Evolutionary conservation across 2,113 vertebrate genomes (phyloP), one percentile per base, ranked within the genome.

Genomic region (Seriola rivoliana): DNA sequence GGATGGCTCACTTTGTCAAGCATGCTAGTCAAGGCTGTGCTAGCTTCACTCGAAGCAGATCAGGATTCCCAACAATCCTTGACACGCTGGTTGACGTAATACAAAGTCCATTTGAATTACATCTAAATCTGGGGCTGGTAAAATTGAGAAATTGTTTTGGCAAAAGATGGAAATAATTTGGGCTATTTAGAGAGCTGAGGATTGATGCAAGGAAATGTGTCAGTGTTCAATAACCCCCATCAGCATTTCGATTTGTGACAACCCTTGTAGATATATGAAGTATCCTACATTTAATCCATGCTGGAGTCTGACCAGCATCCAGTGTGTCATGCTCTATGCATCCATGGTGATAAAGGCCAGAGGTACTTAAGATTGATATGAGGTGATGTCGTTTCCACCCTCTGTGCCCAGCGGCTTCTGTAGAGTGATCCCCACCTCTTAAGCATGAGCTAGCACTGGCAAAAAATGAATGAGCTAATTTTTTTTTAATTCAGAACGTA

Each of bases 1-100:
- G 89, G 84, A 86, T 88, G 88, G 87, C 88, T 91, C 86, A 87
- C 78, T 91, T 79, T 86, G 86, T 89, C 85, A 90, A 88, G 89
- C 90, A 88, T 82, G 88, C 85, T 88, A 82, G 87, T 93, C 89
- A 89, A 91, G 85, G 89, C 87, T 88, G 78, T 11, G 55, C 81
- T 77, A 91, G 90, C 83, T 85, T 88, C 80, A 71, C 87, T 88
- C 81, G 67, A 48, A 89, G 88, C 79, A 74, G 79, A 85, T 81
- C 81, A 87, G 86, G 85, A 92, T 87, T 94, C 78, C 85, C 85
- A 92, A 74, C 78, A 67, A 92, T 92, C 80, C 71, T 38, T 68
- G 86, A 85, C 83, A 90, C 23, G 79, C 75, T 29, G 32, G 54
- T 67, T 82, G 89, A 93, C 79, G 89, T 91, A 89, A 88, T 75